Evolutionary conservation across 2,113 vertebrate species (phyloP), one percentile per base, ranked within the genome.

Genomic region (Ptilonorhynchus violaceus): DNA sequence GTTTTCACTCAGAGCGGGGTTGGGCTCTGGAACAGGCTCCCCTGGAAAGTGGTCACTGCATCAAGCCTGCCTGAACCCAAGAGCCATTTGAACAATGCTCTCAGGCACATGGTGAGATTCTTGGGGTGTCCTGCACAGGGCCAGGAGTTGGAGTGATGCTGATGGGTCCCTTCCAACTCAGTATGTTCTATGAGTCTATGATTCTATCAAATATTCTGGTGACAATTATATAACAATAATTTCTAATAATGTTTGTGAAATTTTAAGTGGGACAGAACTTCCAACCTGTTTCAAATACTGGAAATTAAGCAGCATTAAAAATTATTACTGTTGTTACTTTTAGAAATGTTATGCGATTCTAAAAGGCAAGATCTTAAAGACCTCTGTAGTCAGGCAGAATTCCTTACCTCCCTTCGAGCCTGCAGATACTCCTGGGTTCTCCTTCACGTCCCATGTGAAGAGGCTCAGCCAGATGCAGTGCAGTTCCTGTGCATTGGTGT

Each of bases 251-350:
- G 35, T 50, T 78, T 1, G 22, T 88, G 68, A 73, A 62, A 92
- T 74, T 64, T 81, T 41, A 77, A 47, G 42, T 37, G 25, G 15
- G 25, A 47, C 11, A 28, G 33, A 75, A 46, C 33, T 59, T 47
- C 60, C 44, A 64, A 23, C 15, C 39, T 35, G 25, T 30, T 33
- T 73, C 69, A 68, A 55, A 50, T 44, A 37, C 44, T 47, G 44
- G 35, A 56, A 63, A 64, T 91, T 24, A 86, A 80, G 28, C 50
- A 97, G 98, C 97, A 97, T 95, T 92, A 87, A 96, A 96, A 97
- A 97, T 14, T 8, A 67, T 69, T 5, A 7, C 35, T 60, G 21
- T 60, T 70, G 41, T 58, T 88, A 27, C 41, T 46, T 19, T 49
- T 73, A 68, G 55, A 31, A 81, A 62, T 7, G 44, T 52, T 67